These are phyloP conservation scores for Echeneis naucrates DNA, from an alignment of 2,797 vertebrate genomes.

Conservation along the genomic window DNA sequence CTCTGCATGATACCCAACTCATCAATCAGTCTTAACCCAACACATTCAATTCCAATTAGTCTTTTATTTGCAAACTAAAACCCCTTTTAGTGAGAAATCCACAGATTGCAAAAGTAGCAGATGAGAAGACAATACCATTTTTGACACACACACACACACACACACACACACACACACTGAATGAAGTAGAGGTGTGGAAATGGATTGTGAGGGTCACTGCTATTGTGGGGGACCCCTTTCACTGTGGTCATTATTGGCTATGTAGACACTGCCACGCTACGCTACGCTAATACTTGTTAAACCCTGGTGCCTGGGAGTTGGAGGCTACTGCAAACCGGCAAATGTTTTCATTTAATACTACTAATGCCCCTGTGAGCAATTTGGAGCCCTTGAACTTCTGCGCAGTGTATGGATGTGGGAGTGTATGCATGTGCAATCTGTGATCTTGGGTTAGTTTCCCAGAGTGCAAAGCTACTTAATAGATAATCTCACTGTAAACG, in stretches of 20 bases:
- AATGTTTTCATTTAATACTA: constrained; percentile 82
- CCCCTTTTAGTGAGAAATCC: constrained; percentile 63
- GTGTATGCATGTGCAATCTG: constrained; percentile 35
- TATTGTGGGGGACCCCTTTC: constrained; percentile 54
- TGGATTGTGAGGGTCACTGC: constrained; percentile 66
- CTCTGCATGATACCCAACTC: constrained; percentile 50
- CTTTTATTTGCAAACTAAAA: constrained; percentile 75
- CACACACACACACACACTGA: constrained; percentile 48
- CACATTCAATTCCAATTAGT: constrained; percentile 76
- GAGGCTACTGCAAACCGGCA: constrained; percentile 68
- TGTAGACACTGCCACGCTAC: constrained; percentile 56
- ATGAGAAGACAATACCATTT: constrained; percentile 47
- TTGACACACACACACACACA: constrained; percentile 22
- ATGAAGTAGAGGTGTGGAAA: constrained; percentile 62
- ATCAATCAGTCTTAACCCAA: constrained; percentile 70
- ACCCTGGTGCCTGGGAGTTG: constrained; percentile 69
- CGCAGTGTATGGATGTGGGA: constrained; percentile 36
- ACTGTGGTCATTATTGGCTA: constrained; percentile 71
- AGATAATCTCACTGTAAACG: constrained; percentile 57
- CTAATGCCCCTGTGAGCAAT: constrained; percentile 75
- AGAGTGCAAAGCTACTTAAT: constrained; percentile 61
- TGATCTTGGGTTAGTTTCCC: constrained; percentile 54
- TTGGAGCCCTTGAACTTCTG: constrained; percentile 74
- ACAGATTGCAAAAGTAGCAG: constrained; percentile 60
- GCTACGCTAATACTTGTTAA: constrained; percentile 77